Conservation (phyloP, 2,888 invertebrate species). For the Lasioglossum calceatum region DNA sequence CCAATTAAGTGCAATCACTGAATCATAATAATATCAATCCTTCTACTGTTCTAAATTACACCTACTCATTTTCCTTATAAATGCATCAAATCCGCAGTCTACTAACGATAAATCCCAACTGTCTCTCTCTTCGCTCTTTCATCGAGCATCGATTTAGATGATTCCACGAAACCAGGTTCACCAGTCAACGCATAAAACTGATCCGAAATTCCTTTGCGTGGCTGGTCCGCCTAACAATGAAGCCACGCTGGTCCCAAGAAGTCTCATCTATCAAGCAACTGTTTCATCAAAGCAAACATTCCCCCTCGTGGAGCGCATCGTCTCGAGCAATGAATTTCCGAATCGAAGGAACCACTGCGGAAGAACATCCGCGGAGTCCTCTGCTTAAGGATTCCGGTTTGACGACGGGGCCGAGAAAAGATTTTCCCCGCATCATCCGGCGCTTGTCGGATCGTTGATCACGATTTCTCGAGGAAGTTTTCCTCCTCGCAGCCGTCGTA, state of each 20-base stretch:
- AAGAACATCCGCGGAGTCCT: not conserved
- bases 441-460: constrained; percentile 46
- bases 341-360: not conserved
- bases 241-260: not conserved
- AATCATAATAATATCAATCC: no score
- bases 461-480: constrained; percentile 37
- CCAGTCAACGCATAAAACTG: no score
- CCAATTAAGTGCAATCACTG: not conserved
- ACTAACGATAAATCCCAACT: no score
- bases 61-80: no score
- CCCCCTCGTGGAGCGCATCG: not conserved
- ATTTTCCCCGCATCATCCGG: constrained; percentile 32
- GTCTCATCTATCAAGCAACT: not conserved
- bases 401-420: not conserved
- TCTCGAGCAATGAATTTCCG: not conserved
- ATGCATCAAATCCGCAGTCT: no score
- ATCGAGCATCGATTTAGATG: no score
- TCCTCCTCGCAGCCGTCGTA: not conserved
- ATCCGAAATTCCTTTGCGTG: no score
- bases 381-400: not conserved
- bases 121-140: no score
- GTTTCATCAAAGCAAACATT: not conserved
- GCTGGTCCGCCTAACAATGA: not conserved
- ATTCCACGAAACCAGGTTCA: no score
- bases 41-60: no score